Evolutionary conservation across 2,888 invertebrate species (phyloP).

Genomic region (Pogonocherus hispidulus): DNA sequence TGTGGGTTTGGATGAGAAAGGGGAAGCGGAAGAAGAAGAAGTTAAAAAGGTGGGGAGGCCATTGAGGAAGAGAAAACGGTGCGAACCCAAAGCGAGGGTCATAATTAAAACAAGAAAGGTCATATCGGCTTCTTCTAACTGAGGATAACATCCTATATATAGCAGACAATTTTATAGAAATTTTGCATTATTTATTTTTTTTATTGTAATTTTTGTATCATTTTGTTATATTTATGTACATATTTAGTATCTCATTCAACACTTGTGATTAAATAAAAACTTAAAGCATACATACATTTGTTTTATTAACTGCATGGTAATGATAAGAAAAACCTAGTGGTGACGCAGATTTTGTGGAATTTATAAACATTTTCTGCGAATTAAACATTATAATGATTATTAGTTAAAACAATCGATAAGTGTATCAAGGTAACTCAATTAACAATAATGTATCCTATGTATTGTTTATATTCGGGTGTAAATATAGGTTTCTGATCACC

Average conservation of each 20-base stretch:
- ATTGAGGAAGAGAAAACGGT: slow-evolving; percentile 57
- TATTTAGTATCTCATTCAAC: slow-evolving; percentile 20
- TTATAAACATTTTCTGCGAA: slow-evolving; percentile 33
- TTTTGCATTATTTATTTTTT: slow-evolving; percentile 27
- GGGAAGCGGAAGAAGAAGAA: slow-evolving; percentile 34
- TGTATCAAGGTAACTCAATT: slow-evolving; percentile 2
- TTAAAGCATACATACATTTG: slow-evolving; percentile 8
- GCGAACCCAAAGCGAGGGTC: slow-evolving; percentile 52
- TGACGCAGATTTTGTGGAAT: slow-evolving; percentile 35
- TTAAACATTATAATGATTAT: slow-evolving; percentile 20
- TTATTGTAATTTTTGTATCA: slow-evolving; percentile 31
- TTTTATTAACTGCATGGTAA: slow-evolving; percentile 3
- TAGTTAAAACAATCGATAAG: slow-evolving; percentile 4
- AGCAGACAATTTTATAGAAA: slow-evolving; percentile 1
- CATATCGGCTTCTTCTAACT: slow-evolving; percentile 39
- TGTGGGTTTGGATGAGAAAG: slow-evolving; percentile 12
- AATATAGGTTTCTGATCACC: not conserved
- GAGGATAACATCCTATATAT: not conserved
- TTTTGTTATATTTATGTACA: slow-evolving; percentile 22
- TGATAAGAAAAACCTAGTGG: not conserved
- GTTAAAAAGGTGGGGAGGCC: slow-evolving; percentile 47
- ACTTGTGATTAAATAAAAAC: slow-evolving; percentile 24
- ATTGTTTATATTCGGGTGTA: not conserved
- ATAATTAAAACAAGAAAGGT: slow-evolving; percentile 55
- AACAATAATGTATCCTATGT: not conserved